These are phyloP conservation scores for Ambastaia sidthimunki DNA, from an alignment of 2,797 vertebrate species.

Conservation along the genomic window DNA sequence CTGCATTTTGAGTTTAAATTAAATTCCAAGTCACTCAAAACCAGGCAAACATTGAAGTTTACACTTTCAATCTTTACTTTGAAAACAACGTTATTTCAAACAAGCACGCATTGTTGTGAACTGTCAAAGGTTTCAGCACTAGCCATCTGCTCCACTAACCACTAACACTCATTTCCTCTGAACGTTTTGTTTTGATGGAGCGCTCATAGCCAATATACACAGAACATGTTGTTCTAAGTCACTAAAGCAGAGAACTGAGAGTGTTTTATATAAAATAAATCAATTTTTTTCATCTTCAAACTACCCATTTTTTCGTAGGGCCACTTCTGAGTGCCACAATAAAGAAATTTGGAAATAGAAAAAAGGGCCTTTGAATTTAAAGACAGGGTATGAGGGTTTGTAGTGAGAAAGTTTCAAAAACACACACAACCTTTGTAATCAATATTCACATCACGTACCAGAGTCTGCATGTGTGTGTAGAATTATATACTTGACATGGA, in stretches of 20 bases:
- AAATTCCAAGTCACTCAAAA: neutral
- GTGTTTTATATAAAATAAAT: neutral
- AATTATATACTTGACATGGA: slow-evolving; percentile 40
- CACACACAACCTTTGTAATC: slow-evolving; percentile 12
- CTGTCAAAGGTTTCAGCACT: neutral
- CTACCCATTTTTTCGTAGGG: neutral
- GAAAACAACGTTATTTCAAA: neutral
- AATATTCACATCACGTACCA: slow-evolving; percentile 36
- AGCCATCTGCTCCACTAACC: neutral
- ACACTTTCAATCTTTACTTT: neutral
- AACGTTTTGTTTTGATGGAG: neutral
- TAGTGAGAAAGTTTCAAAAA: neutral
- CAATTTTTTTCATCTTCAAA: neutral
- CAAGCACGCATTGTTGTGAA: neutral
- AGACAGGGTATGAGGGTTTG: neutral
- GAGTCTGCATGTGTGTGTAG: slow-evolving; percentile 23
- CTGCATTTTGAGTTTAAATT: neutral
- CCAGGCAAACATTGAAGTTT: neutral
- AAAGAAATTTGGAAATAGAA: neutral
- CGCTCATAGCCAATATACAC: neutral
- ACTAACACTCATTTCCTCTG: neutral
- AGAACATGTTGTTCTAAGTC: neutral
- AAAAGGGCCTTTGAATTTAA: neutral
- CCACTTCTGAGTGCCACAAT: neutral
- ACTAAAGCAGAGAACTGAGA: neutral